Evolutionary conservation across 2,888 invertebrate species (phyloP).

Genomic region (Dendrolimus pini): DNA sequence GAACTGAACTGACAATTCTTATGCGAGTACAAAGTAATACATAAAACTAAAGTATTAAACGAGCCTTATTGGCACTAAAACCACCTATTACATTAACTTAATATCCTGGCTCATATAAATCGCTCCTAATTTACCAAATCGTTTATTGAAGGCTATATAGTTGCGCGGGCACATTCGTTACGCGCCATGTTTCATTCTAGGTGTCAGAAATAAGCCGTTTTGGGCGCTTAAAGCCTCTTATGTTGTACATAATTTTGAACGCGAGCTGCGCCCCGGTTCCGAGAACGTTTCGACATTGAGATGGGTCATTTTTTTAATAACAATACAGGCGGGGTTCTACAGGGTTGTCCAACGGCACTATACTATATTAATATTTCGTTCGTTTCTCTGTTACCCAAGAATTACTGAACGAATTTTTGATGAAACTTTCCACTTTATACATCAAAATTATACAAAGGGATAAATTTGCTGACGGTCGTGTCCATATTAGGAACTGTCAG

Average conservation of each 20-base stretch:
- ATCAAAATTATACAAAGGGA: no score
- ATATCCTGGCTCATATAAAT: not conserved
- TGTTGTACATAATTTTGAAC: slow-evolving; percentile 32
- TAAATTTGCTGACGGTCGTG: no score
- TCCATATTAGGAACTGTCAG: no score
- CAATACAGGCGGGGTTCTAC: slow-evolving; percentile 30
- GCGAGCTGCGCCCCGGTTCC: slow-evolving; percentile 38
- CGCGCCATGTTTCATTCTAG: slow-evolving; percentile 63
- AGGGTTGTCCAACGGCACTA: not conserved
- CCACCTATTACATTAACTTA: not conserved
- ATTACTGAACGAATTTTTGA: no score
- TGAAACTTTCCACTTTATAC: no score
- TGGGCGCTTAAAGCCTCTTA: slow-evolving; percentile 57
- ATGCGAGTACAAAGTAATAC: no score
- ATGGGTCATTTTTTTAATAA: slow-evolving; percentile 72
- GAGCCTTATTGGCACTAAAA: not conserved
- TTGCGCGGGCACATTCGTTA: slow-evolving; percentile 46
- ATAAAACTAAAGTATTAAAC: not conserved
- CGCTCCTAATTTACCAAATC: not conserved
- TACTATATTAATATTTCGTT: no score
- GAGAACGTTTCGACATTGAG: slow-evolving; percentile 68
- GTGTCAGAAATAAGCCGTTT: slow-evolving; percentile 70
- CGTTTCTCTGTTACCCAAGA: no score
- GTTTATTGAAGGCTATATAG: not conserved
- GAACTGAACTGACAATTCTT: no score